Percentiles rank a stretch among this genome's conserved stretches.
Evolutionary conservation across 92 coral and sea anemone species (phyloP).

Genomic region (Isaurus tuberculatus): DNA sequence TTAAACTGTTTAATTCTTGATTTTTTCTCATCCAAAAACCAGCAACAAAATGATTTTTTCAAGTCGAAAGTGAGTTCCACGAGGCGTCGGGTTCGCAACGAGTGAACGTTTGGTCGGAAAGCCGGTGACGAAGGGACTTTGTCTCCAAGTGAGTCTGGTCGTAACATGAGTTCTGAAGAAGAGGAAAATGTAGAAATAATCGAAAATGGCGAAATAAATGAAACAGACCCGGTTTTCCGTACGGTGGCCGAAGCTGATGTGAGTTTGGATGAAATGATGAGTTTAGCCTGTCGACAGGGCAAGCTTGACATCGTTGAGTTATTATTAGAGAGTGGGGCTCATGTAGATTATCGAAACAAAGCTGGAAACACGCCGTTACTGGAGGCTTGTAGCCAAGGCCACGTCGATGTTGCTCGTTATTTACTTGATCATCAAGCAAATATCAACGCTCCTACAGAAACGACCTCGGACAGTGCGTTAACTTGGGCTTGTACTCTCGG

Average conservation of each 20-base stretch:
- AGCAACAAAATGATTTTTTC: conserved; percentile 75
- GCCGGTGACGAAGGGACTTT: conserved; percentile 59
- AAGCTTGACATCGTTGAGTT: conserved; percentile 98
- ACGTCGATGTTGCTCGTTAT: conserved; percentile 96
- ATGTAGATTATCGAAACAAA: conserved; percentile 97
- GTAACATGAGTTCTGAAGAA: conserved; percentile 92
- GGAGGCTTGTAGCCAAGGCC: conserved; percentile 99
- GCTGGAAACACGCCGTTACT: conserved; percentile 98
- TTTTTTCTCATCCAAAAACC: conserved; percentile 1
- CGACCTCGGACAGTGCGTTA: conserved; percentile 99
- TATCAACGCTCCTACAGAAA: conserved; percentile 98
- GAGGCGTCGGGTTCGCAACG: conserved; percentile 55
- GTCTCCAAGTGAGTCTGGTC: conserved; percentile 51
- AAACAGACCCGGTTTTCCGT: conserved; percentile 91
- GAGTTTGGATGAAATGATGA: conserved; percentile 99
- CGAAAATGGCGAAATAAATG: conserved; percentile 77
- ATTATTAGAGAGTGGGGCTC: conserved; percentile 98
- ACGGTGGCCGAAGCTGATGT: conserved; percentile 98
- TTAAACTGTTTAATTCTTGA: not conserved
- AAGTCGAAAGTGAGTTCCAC: conserved; percentile 93
- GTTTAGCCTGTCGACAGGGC: conserved; percentile 99
- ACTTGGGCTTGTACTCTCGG: conserved; percentile 99
- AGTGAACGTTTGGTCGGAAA: conserved; percentile 51
- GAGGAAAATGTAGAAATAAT: conserved; percentile 89
- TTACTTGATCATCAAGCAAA: conserved; percentile 95